Conservation (phyloP, 2,888 invertebrate species). For the Athetis lepigone region DNA sequence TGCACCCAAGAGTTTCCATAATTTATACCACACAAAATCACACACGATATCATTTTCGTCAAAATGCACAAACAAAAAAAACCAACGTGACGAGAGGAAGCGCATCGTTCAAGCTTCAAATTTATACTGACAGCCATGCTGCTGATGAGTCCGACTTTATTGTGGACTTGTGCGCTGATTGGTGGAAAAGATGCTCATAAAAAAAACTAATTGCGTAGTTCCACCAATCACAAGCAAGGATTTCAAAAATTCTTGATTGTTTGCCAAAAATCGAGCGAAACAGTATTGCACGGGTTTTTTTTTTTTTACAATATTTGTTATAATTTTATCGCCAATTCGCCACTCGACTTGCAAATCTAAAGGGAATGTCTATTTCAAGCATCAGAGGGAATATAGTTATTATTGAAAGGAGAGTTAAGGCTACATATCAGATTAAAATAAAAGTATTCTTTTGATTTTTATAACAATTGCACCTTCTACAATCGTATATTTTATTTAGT, state of each 20-base stretch:
- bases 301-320: conserved; percentile 26
- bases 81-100: conserved; percentile 94
- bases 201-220: conserved; percentile 72
- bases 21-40: conserved; percentile 87
- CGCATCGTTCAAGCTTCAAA: conserved; percentile 96
- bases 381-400: not conserved
- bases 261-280: conserved; percentile 75
- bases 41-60: conserved; percentile 90
- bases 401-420: not conserved
- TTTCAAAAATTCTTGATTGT: conserved; percentile 78
- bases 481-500: no score
- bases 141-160: conserved; percentile 96
- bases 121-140: conserved; percentile 99
- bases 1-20: conserved; percentile 90
- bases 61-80: conserved; percentile 90
- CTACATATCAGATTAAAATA: not conserved
- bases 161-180: conserved; percentile 92
- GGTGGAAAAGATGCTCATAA: conserved; percentile 84
- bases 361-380: conserved; percentile 4
- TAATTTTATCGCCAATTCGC: conserved; percentile 28
- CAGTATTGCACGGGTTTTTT: conserved; percentile 45
- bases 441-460: not conserved
- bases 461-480: no score
- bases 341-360: conserved; percentile 3
- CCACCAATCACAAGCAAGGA: conserved; percentile 79